Base-by-base conservation (phyloP, 2,113 vertebrate genomes). In the Triplophysa siluroides region DNA sequence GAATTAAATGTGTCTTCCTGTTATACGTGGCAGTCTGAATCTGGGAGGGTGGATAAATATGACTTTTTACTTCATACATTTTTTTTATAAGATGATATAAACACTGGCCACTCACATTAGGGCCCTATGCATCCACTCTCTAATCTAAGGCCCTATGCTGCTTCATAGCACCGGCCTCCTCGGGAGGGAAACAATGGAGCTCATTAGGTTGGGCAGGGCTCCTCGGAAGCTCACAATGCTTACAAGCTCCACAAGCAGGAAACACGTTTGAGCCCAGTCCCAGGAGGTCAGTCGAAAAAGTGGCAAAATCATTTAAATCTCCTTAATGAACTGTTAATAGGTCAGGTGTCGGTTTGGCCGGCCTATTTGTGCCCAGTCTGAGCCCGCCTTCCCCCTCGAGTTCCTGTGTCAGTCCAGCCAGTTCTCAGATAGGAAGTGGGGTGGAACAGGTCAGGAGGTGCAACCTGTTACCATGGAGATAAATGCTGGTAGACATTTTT, bases 241-340 rank as follows among this genome's bases (percentile, higher is more conserved):
- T 71, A 81, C 69, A 77, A 54, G 67, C 78, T 87, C 65, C 66
- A 65, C 78, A 71, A 77, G 78, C 81, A 86, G 82, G 84, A 86
- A 85, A 79, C 69, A 71, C 58, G 76, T 81, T 82, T 74, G 72
- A 56, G 82, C 66, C 45, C 29, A 38, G 58, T 78, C 82, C 75
- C 66, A 84, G 78, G 83, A 86, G 84, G 81, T 86, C 73, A 83
- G 80, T 63, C 45, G 67, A 24, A 82, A 83, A 87, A 78, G 85
- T 86, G 81, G 64, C 78, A 84, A 83, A 83, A 76, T 86, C 79
- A 86, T 79, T 67, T 78, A 87, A 85, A 84, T 86, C 80, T 82
- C 66, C 72, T 77, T 88, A 87, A 86, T 87, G 86, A 88, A 76
- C 72, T 78, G 80, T 66, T 81, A 84, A 78, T 74, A 70, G 75